phyloP scores from a whole-genome alignment of 2,113 vertebrate species.

The Chroicocephalus ridibundus region DNA sequence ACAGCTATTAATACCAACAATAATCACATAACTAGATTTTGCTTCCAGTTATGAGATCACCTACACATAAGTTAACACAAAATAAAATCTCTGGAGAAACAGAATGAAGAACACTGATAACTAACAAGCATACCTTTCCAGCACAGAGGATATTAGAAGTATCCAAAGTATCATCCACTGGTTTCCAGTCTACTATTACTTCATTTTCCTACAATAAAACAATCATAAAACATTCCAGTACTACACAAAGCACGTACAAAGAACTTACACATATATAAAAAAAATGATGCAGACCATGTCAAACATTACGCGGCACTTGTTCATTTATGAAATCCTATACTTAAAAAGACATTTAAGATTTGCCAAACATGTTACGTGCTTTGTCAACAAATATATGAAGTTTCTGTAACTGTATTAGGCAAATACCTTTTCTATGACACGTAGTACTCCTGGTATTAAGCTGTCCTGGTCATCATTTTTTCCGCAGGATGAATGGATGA shows the following conservation, averaged over 20 bases:
- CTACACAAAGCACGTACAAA: background rate
- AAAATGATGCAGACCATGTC: background rate
- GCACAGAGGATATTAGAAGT: constrained; percentile 93
- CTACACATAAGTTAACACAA: background rate
- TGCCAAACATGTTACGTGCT: background rate
- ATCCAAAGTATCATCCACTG: constrained; percentile 88
- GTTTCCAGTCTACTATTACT: constrained; percentile 89
- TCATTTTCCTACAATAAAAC: constrained; percentile 83
- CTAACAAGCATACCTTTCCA: constrained; percentile 83
- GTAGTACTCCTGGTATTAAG: constrained; percentile 85
- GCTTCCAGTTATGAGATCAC: background rate
- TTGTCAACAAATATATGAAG: background rate
- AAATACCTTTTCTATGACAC: constrained; percentile 90
- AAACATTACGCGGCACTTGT: background rate
- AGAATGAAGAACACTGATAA: background rate
- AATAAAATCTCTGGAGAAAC: background rate
- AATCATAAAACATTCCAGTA: background rate
- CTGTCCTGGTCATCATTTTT: constrained; percentile 86
- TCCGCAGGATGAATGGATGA: constrained; percentile 85
- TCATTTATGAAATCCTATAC: background rate
- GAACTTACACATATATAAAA: background rate
- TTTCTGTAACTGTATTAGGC: background rate
- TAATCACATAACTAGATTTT: background rate
- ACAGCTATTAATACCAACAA: background rate
- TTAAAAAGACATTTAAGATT: background rate